These are phyloP conservation scores for Adelosebastes latens DNA, from an alignment of 2,797 vertebrate genomes.

Conservation along the genomic window DNA sequence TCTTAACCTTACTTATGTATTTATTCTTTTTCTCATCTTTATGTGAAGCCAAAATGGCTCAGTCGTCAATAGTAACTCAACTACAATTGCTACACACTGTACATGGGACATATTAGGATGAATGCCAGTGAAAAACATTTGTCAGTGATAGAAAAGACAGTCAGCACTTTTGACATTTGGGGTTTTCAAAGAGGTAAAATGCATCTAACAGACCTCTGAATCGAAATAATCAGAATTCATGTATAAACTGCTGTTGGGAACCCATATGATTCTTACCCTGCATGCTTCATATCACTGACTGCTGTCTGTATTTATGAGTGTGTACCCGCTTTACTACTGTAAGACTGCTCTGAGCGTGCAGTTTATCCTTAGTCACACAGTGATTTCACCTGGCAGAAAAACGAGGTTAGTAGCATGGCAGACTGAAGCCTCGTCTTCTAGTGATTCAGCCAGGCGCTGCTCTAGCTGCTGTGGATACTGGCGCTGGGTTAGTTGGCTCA, in stretches of 20 bases:
- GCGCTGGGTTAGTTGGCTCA: background rate
- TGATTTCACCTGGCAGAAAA: conserved; percentile 18
- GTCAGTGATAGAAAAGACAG: background rate
- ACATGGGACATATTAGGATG: background rate
- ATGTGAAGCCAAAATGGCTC: background rate
- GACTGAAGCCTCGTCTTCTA: background rate
- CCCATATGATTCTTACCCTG: background rate
- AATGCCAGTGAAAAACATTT: background rate
- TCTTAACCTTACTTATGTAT: background rate
- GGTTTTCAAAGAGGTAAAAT: background rate
- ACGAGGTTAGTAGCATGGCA: background rate
- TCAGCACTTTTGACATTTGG: background rate
- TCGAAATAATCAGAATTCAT: background rate
- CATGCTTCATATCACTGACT: background rate
- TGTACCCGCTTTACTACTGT: background rate
- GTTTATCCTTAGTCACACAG: conserved; percentile 18
- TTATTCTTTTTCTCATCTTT: background rate
- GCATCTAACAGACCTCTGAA: background rate
- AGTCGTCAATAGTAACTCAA: background rate
- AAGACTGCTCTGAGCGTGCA: conserved; percentile 9
- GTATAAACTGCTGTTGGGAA: background rate
- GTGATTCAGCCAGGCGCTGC: background rate
- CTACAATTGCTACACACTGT: background rate
- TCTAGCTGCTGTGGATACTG: conserved; percentile 16
- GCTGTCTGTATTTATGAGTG: background rate